Conservation (phyloP, 2,888 invertebrate species). For the Melanophora roralis region DNA sequence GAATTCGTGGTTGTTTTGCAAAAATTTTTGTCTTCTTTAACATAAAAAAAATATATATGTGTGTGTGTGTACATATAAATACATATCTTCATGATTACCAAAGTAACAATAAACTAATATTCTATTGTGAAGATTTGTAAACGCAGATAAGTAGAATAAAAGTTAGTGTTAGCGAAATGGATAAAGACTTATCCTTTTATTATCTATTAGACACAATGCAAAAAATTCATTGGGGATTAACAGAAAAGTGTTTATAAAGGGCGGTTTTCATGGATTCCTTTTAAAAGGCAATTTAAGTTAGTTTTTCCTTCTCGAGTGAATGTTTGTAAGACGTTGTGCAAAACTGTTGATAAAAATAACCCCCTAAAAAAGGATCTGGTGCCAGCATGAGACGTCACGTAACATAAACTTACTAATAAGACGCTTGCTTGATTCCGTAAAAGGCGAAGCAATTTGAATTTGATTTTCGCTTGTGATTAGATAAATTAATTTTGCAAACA, state of each 20-base stretch:
- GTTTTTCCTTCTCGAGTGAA: neutral
- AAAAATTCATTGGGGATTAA: conserved; percentile 16
- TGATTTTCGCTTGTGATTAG: conserved; percentile 30
- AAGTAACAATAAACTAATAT: conserved; percentile 5
- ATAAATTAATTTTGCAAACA: neutral
- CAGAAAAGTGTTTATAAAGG: conserved; percentile 48
- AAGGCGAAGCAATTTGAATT: conserved; percentile 4
- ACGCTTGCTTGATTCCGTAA: neutral
- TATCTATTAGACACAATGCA: neutral
- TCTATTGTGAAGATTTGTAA: conserved; percentile 16
- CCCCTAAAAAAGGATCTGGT: conserved; percentile 36
- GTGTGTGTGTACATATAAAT: too few relatives aligned
- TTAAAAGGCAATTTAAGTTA: conserved; percentile 52
- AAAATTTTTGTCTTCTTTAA: too few relatives aligned
- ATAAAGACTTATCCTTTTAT: conserved; percentile 40
- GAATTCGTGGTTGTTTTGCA: too few relatives aligned
- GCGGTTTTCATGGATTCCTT: conserved; percentile 47
- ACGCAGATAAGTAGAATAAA: conserved; percentile 17
- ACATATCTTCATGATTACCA: neutral
- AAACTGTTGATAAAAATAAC: conserved; percentile 46
- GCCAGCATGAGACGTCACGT: conserved; percentile 51
- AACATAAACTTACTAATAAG: neutral
- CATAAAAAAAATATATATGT: too few relatives aligned
- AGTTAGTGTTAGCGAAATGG: conserved; percentile 37
- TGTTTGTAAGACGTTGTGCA: neutral